These are phyloP conservation scores for Amphipyra tragopoginis DNA, from an alignment of 2,888 invertebrate species.

Conservation along the genomic window DNA sequence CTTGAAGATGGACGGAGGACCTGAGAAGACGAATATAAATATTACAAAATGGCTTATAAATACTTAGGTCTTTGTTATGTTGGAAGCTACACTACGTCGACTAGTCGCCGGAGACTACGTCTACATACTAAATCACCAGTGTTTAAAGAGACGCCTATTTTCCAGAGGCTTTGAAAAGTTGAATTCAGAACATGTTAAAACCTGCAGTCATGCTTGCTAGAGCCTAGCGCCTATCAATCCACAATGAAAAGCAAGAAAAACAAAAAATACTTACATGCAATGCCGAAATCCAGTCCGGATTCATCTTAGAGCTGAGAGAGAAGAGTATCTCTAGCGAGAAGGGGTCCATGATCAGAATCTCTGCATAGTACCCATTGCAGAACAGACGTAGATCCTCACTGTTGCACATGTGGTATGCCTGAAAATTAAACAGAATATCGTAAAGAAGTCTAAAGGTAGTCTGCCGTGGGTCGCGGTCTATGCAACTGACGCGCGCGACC, in stretches of 20 bases:
- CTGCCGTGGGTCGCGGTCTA: too few relatives aligned
- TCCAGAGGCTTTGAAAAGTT: too few relatives aligned
- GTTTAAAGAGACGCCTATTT: too few relatives aligned
- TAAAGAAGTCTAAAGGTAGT: too few relatives aligned
- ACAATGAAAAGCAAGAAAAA: too few relatives aligned
- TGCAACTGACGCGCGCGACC: too few relatives aligned
- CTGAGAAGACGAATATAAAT: conserved; percentile 68
- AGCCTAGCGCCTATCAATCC: too few relatives aligned
- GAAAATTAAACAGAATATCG: conserved; percentile 37
- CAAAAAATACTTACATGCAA: conserved; percentile 92
- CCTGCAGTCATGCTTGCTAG: too few relatives aligned
- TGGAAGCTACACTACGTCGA: too few relatives aligned
- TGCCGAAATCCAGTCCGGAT: conserved; percentile 99
- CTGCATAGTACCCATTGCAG: conserved; percentile 99
- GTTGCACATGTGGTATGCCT: conserved; percentile 96
- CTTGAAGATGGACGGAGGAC: conserved; percentile 93
- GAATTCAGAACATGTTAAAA: too few relatives aligned
- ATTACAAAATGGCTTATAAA: not conserved
- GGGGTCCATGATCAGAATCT: conserved; percentile 99
- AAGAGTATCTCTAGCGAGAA: conserved; percentile 97
- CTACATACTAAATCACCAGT: too few relatives aligned
- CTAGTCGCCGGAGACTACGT: too few relatives aligned
- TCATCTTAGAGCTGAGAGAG: conserved; percentile 97
- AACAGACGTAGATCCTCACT: conserved; percentile 96
- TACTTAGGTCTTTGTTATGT: conserved; percentile 6